Conservation (phyloP, 2,797 vertebrate genomes). For the Paedocypris micromegethes region DNA sequence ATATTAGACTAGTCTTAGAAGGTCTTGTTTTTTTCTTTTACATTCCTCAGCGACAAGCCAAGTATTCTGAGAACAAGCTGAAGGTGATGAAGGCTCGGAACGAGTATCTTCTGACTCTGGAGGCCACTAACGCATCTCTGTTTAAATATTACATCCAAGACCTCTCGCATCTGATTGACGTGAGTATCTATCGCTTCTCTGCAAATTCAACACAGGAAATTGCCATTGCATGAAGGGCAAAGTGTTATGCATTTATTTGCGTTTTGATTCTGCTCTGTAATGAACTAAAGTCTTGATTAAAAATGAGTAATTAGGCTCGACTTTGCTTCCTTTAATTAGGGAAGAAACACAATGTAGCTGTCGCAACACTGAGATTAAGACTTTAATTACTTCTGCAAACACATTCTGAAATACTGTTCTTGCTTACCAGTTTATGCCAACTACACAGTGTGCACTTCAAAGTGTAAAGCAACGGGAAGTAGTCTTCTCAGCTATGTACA, state of each 20-base stretch:
- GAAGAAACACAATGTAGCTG: conserved; percentile 25
- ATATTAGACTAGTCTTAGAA: no score
- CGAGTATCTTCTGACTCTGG: conserved; percentile 93
- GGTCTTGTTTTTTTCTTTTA: background rate
- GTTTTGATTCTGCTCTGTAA: conserved; percentile 20
- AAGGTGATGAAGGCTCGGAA: conserved; percentile 97
- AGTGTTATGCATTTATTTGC: conserved; percentile 19
- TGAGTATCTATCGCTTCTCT: conserved; percentile 68
- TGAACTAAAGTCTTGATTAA: conserved; percentile 40
- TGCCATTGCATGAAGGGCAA: conserved; percentile 23
- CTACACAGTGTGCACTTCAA: background rate
- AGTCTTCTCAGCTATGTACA: no score
- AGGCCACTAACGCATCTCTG: conserved; percentile 94
- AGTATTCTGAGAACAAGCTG: conserved; percentile 97
- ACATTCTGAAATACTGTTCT: conserved; percentile 11
- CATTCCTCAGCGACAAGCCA: conserved; percentile 84
- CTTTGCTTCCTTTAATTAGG: conserved; percentile 39
- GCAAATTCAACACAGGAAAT: conserved; percentile 15
- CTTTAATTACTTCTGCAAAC: conserved; percentile 37
- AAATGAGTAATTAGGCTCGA: conserved; percentile 28
- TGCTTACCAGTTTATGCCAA: background rate
- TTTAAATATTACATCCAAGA: conserved; percentile 99
- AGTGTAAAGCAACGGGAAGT: no score
- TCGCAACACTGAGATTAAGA: conserved; percentile 24
- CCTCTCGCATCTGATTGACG: conserved; percentile 94